phyloP scores from a whole-genome alignment of 2,888 invertebrate genomes.

The Ochropleura leucogaster region DNA sequence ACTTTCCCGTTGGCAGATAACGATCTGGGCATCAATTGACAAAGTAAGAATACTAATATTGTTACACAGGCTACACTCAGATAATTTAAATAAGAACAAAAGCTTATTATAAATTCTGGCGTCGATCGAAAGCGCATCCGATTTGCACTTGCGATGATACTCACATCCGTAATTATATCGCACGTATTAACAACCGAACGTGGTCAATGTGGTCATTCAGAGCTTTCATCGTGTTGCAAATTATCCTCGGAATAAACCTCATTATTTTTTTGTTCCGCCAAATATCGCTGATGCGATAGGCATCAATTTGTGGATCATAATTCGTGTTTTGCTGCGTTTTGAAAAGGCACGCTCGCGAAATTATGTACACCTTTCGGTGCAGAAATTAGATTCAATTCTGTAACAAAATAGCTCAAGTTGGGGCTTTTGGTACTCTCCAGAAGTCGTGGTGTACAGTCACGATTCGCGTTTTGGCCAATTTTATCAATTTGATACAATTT shows the following conservation, averaged over 20 bases:
- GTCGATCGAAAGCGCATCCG: slow-evolving; percentile 57
- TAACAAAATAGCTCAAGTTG: slow-evolving; percentile 6
- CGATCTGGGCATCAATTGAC: slow-evolving; percentile 51
- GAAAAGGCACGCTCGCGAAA: slow-evolving; percentile 39
- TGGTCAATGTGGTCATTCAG: slow-evolving; percentile 37
- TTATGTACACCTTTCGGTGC: slow-evolving; percentile 51
- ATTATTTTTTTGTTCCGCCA: slow-evolving; percentile 52
- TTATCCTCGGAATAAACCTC: slow-evolving; percentile 47
- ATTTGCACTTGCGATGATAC: slow-evolving; percentile 56
- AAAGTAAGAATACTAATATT: slow-evolving; percentile 52
- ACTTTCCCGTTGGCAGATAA: slow-evolving; percentile 60
- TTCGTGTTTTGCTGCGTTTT: slow-evolving; percentile 44
- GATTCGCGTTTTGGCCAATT: slow-evolving; percentile 26
- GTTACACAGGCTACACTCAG: slow-evolving; percentile 29
- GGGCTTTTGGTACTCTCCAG: slow-evolving; percentile 17
- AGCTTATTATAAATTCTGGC: slow-evolving; percentile 54
- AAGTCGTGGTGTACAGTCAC: slow-evolving; percentile 56
- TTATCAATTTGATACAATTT: slow-evolving; percentile 17
- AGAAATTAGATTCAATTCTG: slow-evolving; percentile 33
- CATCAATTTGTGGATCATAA: slow-evolving; percentile 58
- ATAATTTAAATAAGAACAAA: slow-evolving; percentile 64
- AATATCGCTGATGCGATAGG: slow-evolving; percentile 49
- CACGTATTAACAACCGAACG: slow-evolving; percentile 50
- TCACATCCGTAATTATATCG: slow-evolving; percentile 62
- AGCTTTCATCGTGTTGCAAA: slow-evolving; percentile 55